Conservation (phyloP, 2,113 vertebrate genomes). For the Chionis minor region DNA sequence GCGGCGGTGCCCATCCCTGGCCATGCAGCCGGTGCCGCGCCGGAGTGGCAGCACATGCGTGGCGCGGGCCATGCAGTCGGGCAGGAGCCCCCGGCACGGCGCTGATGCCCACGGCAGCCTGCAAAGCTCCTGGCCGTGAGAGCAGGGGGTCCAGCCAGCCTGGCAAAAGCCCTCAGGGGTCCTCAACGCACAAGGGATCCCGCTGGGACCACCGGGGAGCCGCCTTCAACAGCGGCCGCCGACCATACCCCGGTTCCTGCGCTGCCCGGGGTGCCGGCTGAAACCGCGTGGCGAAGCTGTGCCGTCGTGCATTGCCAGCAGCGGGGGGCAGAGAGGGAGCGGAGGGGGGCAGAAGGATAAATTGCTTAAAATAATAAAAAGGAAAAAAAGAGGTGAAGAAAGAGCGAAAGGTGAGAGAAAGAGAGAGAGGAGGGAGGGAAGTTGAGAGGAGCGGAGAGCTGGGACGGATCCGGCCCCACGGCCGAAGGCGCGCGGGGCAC, state of each 20-base stretch:
- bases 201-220: neutral
- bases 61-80: neutral
- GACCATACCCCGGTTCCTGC: neutral
- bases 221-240: neutral
- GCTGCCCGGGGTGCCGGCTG: neutral
- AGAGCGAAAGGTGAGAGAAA: neutral
- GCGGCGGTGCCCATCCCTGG: neutral
- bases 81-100: neutral
- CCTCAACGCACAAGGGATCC: neutral
- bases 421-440: slow-evolving; percentile 15
- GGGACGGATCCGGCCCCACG: neutral
- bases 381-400: neutral
- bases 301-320: slow-evolving; percentile 41
- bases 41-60: neutral
- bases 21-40: neutral
- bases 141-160: neutral
- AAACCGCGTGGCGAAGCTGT: slow-evolving; percentile 46
- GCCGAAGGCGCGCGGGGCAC: neutral
- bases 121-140: neutral
- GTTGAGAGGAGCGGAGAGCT: slow-evolving; percentile 25
- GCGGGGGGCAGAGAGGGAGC: neutral
- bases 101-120: neutral
- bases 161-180: neutral
- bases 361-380: neutral
- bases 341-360: neutral